Evolutionary conservation across 2,888 invertebrate genomes (phyloP), one percentile per base, ranked within the genome.

Genomic region (Aphrophora alni): DNA sequence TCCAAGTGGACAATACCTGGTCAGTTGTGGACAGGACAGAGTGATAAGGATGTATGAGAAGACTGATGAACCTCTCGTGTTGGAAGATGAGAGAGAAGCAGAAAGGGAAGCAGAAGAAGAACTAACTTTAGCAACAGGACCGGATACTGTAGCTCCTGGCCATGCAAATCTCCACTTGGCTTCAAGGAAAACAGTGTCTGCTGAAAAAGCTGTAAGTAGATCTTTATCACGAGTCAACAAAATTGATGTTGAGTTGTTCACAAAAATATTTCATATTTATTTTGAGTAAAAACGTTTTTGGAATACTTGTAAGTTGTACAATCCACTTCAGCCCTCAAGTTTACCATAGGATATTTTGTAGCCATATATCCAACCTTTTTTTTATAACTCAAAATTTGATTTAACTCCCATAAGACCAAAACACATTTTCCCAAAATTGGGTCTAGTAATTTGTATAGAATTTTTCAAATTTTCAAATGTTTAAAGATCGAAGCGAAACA

Each of bases 71-170:
- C 93, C 95, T 1, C 90, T 99, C 72, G 95, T 99, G n/a, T 89
- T 99, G 14, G 94, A 97, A 86, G 99, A 99, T 87, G 93, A 95
- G 82, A 93, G 94, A 85, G 98, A 99, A 87, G 91, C 94, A 87
- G 95, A 94, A 86, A 85, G 90, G 80, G 93, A 97, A 51, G 95
- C 95, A 87, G 93, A 94, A 83, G 90, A 92, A 85, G 93, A 95
- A 86, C 91, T 92, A 84, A 90, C 90, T 85, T 89, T 95, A 27
- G 94, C 93, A 17, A 95, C 95, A 0, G 95, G 94, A 0, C 95
- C 95, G 80, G 91, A 87, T 76, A 85, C 87, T 0, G 85, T 86
- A 33, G 84, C 87, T 0, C 82, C 85, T 17, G 86, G 86, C 14
- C 82, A 84, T 14, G 93, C 94, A 0, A 94, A 94, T 74, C 91